Base-by-base conservation (phyloP, 2,797 vertebrate genomes). In the Crypturellus tataupa region DNA sequence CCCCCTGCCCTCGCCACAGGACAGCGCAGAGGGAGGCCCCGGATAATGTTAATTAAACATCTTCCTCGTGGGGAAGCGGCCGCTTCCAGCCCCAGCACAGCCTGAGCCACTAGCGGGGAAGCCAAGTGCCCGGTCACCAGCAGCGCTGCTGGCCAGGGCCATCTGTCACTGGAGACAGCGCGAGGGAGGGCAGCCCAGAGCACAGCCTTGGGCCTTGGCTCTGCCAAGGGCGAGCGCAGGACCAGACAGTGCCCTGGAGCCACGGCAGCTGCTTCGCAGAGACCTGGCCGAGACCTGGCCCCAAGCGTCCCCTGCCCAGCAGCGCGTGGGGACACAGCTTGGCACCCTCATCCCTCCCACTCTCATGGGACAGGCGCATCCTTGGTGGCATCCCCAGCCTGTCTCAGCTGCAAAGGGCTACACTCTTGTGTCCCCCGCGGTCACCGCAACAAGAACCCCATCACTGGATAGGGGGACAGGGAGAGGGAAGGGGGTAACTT, bases 111-210 rank as follows among this genome's bases (percentile, higher is more conserved):
- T 64, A 71, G 82, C 67, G 80, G 67, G 67, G 83, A 42, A 87
- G 95, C 84, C 95, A 93, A 95, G 93, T 85, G 78, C 73, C 56
- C 79, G 67, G 79, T 46, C 94, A 90, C 96, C 96, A 93, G 83
- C 95, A 7, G 91, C 84, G 94, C 81, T 46, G 80, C 85, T 73
- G 95, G 86, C 90, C 59, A 1, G 3, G 4, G 40, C 96, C 96
- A 96, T 96, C 95, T 96, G 95, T 90, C 71, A 80, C 51, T 39
- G 82, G 24, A 25, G 62, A 88, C 78, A 83, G 85, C 79, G 53
- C 46, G 2, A 0, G 55, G 42, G 63, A 89, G 89, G 94, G 73
- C 87, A 92, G 80, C 75, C 13, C 47, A 63, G 0, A 72, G 69
- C 42, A 44, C 49, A 5, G 55, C 51, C 16, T 17, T 35, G 72